Conservation (phyloP, 2,113 vertebrate species). For the Oryctolagus cuniculus region DNA sequence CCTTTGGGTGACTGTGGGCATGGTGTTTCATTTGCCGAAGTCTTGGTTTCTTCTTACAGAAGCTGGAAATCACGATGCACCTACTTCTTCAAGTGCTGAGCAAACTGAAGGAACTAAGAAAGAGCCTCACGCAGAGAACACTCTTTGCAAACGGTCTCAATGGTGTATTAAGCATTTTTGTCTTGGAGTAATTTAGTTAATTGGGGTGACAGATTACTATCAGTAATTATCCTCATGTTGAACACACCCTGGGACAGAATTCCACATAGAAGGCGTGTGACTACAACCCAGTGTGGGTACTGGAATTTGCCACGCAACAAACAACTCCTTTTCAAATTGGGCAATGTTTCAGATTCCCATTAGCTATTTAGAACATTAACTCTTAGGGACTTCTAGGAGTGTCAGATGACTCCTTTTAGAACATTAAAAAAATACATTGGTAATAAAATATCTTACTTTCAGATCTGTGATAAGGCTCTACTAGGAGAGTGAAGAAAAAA, state of each 20-base stretch:
- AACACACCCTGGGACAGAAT: too few relatives aligned
- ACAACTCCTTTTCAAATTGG: neutral
- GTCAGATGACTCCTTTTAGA: neutral
- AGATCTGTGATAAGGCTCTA: neutral
- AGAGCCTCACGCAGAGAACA: neutral
- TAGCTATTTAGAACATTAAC: neutral
- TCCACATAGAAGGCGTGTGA: too few relatives aligned
- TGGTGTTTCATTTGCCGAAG: neutral
- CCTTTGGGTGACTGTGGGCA: neutral
- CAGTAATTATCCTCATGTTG: too few relatives aligned
- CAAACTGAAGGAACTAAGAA: neutral
- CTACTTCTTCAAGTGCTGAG: neutral
- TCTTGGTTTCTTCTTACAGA: neutral
- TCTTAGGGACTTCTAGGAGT: neutral
- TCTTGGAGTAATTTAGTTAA: too few relatives aligned
- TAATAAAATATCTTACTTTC: conserved; percentile 22
- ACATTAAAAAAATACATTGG: neutral
- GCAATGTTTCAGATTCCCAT: neutral
- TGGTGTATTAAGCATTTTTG: neutral
- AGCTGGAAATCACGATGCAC: neutral
- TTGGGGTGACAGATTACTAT: too few relatives aligned
- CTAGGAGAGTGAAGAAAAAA: neutral
- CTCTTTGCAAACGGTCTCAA: neutral
- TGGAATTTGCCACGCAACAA: neutral
- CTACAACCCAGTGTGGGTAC: neutral